These are phyloP conservation scores for Microcebus murinus DNA, from an alignment of 2,113 vertebrate species.

Conservation along the genomic window DNA sequence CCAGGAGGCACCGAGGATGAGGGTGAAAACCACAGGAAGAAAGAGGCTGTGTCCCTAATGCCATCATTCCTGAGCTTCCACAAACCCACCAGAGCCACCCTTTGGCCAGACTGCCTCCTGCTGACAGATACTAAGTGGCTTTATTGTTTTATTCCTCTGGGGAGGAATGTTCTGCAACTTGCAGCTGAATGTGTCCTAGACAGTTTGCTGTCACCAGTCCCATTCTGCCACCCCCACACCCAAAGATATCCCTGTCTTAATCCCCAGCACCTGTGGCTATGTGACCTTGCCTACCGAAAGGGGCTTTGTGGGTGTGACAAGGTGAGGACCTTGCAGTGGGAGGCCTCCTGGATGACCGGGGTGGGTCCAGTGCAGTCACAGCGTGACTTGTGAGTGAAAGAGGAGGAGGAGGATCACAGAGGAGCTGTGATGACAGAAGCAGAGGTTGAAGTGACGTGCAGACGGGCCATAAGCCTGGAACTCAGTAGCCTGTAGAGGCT, in stretches of 20 bases:
- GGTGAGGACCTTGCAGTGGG: background rate
- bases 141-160: background rate
- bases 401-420: background rate
- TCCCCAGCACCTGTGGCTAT: too few species aligned
- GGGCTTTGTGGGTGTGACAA: background rate
- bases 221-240: background rate
- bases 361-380: fast-evolving
- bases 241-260: background rate
- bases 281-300: fast-evolving
- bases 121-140: background rate
- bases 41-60: too few species aligned
- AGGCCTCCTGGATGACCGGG: background rate
- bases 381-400: background rate
- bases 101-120: background rate
- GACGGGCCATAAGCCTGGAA: fast-evolving
- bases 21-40: background rate
- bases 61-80: too few species aligned
- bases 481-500: fast-evolving
- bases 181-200: fast-evolving
- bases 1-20: background rate
- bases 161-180: background rate
- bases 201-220: background rate
- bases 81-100: background rate
- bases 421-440: fast-evolving
- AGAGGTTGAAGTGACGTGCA: fast-evolving